Base-by-base conservation (phyloP, 1,140 invertebrate species). In the Drosophila ogumai region DNA sequence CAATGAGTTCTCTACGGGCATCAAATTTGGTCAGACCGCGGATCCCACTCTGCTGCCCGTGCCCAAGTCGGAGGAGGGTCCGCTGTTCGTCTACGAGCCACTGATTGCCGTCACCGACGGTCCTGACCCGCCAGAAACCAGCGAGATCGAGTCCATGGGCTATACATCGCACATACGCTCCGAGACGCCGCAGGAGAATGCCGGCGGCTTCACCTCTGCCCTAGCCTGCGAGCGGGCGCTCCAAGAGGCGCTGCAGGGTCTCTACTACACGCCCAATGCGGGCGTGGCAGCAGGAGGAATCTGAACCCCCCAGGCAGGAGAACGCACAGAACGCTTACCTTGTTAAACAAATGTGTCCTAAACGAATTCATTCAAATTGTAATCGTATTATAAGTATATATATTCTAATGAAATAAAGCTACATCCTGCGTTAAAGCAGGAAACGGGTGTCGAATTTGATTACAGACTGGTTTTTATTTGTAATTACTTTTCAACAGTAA, bases 151-250 rank as follows among this genome's bases (percentile, higher is more conserved):
- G 65, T 87, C 82, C 6, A 93, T 94, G 63, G 96, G 96, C 0
- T 99, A 97, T 90, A 93, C 98, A 47, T 91, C 94, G 6, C 95
- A 99, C 93, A 95, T 99, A 49, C 94, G 96, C 64, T 69, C 92
- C 22, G 96, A 98, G 74, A 96, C 94, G 22, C 93, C 94, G 28
- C 92, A 94, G 36, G 98, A 99, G 90, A 94, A 95, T 75, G 98
- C 98, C 19, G 98, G 98, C 44, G 99, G 99, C 4, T 99, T 97
- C 92, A 94, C 95, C 34, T 94, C 96, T 3, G 95, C 95, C 7
- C 93, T 98, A 68, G 97, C 97, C 5, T 99, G 98, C 93, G 93
- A 96, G 56, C 93, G 98, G 82, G 98, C 98, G 0, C 92, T 99
- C 10, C 96, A 98, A 93, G 98, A 99, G 92, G 96, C 98, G 1